Base-by-base conservation (phyloP, 2,113 vertebrate genomes). In the Pelmatolapia mariae region DNA sequence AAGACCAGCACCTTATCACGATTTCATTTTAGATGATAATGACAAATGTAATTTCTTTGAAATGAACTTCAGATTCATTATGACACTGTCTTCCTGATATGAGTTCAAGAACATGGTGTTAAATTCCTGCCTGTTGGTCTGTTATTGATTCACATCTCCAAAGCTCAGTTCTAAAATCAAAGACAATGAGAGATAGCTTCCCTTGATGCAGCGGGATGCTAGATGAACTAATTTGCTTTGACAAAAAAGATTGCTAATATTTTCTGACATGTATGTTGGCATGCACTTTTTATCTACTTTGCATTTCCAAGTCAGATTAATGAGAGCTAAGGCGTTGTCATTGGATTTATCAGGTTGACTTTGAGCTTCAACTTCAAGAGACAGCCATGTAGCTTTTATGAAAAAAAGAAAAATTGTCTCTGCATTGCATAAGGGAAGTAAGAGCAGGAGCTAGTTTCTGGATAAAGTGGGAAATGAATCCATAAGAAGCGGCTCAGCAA, bases 11-110 rank as follows among this genome's bases (percentile, higher is more conserved):
- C 33, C 76, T 91, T 95, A 88, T 71, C 86, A 85, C 47, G 78
- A 86, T 95, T 93, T 96, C 83, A 95, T 94, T 94, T 96, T 81
- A 95, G 95, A 89, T 93, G 95, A 95, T 94, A 95, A 92, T 92
- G 94, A 97, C 87, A 94, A 93, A 85, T 96, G 84, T 89, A 1
- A 80, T 90, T 90, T 89, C 82, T 86, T 91, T 87, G 7, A 91
- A 94, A 92, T 86, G 5, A 93, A 90, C 94, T 92, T 88, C 84
- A 73, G 68, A 89, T 93, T 88, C 36, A 87, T 80, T 68, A 81
- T 78, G 57, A 76, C 73, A 83, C 59, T 22, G 36, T 80, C 36
- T 40, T 92, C 54, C 73, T 82, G 93, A 95, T 94, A 93, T 87
- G 68, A 89, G 83, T 93, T 96, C 82, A 95, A 94, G 88, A 94